phyloP scores from a whole-genome alignment of 53 echinoderm and acorn worm genomes.

The Astropecten irregularis region DNA sequence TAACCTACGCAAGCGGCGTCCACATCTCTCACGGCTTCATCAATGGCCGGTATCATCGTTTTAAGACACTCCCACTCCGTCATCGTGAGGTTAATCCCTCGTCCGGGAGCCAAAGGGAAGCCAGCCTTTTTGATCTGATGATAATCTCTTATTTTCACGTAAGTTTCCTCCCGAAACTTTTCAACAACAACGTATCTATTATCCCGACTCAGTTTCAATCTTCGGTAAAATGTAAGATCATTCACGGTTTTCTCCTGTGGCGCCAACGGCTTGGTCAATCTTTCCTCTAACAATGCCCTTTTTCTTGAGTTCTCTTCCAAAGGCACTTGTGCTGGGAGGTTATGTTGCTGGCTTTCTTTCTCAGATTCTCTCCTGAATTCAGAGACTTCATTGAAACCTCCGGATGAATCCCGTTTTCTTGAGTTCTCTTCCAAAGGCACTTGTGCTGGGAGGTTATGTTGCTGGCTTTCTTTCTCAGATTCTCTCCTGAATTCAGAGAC shows the following conservation, averaged over 20 bases:
- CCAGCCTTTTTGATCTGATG: background rate
- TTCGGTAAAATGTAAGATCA: background rate
- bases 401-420: background rate
- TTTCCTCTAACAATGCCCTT: background rate
- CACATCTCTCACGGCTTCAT: background rate
- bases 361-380: background rate
- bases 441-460: background rate
- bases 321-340: background rate
- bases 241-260: background rate
- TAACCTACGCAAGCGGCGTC: background rate
- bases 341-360: background rate
- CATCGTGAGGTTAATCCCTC: slow-evolving; percentile 24
- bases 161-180: background rate
- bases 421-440: background rate
- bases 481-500: too few species aligned
- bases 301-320: background rate
- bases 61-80: slow-evolving; percentile 15
- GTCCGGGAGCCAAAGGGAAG: slow-evolving; percentile 23
- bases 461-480: too few species aligned
- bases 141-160: slow-evolving; percentile 19
- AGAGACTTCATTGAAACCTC: too few species aligned
- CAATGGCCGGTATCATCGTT: slow-evolving; percentile 7
- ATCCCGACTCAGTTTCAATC: background rate
- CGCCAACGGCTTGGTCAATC: background rate
- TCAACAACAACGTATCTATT: background rate